Evolutionary conservation across 2,888 invertebrate species (phyloP).

Genomic region (Melieria picta): DNA sequence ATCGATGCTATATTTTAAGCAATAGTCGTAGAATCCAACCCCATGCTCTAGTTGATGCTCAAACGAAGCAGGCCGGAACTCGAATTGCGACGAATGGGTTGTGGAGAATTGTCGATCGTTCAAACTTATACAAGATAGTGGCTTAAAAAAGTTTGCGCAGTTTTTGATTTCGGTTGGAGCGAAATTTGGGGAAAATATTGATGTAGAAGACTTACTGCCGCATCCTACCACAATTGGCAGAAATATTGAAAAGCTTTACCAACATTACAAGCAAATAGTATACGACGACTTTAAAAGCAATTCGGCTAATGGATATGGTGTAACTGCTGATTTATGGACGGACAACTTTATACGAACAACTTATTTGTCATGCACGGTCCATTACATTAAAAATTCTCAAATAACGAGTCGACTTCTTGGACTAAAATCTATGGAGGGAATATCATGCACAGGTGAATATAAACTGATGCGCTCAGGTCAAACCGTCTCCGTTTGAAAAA

Average conservation of each 20-base stretch:
- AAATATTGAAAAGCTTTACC: conserved; percentile 4
- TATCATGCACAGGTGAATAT: conserved; percentile 9
- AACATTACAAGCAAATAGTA: not conserved
- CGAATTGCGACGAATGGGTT: not conserved
- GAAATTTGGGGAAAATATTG: not conserved
- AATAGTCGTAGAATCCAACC: not conserved
- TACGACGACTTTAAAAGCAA: conserved; percentile 11
- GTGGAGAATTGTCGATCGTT: not conserved
- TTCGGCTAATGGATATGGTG: conserved; percentile 20
- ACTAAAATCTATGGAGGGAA: conserved; percentile 26
- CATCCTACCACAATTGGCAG: not conserved
- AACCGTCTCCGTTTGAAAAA: not conserved
- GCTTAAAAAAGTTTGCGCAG: not conserved
- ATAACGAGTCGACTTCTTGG: conserved; percentile 12
- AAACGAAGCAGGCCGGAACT: not conserved
- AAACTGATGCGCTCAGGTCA: not conserved
- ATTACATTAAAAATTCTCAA: conserved; percentile 20
- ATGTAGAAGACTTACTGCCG: not conserved
- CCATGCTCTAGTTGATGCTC: not conserved
- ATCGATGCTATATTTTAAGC: conserved; percentile 4
- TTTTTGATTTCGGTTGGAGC: not conserved
- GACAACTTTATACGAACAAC: conserved; percentile 22
- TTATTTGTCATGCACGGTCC: conserved; percentile 25
- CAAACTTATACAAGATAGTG: not conserved
- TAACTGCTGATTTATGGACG: conserved; percentile 27